phyloP scores from a whole-genome alignment of 1,140 invertebrate species.

The Drosophila lowei region DNA sequence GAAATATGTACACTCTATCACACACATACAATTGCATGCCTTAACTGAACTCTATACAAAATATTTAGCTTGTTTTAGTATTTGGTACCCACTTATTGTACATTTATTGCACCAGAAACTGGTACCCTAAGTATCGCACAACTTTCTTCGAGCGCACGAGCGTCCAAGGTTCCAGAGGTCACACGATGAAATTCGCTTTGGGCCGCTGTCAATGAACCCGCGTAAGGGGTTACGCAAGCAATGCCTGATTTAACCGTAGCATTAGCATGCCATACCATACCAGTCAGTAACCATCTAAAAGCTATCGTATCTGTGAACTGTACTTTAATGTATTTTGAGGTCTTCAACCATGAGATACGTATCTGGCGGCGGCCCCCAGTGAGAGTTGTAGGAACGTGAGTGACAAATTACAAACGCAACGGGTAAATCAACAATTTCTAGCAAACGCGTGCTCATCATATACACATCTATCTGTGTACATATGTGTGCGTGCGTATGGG shows the following conservation, averaged over 20 bases:
- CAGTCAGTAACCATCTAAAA: slow-evolving; percentile 9
- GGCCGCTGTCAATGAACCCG: slow-evolving; percentile 40
- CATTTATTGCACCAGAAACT: background rate
- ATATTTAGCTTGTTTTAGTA: background rate
- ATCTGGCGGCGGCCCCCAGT: slow-evolving; percentile 15
- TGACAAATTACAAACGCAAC: slow-evolving; percentile 56
- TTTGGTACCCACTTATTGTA: slow-evolving; percentile 4
- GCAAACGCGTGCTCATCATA: slow-evolving; percentile 26
- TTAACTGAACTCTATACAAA: background rate
- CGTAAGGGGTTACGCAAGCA: slow-evolving; percentile 29
- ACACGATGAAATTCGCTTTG: slow-evolving; percentile 10
- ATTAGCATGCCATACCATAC: background rate
- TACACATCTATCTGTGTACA: slow-evolving; percentile 13
- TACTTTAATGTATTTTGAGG: slow-evolving; percentile 8
- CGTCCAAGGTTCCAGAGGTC: slow-evolving; percentile 31
- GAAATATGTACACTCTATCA: too few relatives aligned
- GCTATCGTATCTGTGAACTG: slow-evolving; percentile 12
- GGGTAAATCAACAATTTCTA: slow-evolving; percentile 22
- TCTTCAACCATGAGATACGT: slow-evolving; percentile 7
- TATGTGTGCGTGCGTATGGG: slow-evolving; percentile 46
- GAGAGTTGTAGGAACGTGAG: slow-evolving; percentile 64
- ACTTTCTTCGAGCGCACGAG: slow-evolving; percentile 28
- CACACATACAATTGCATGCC: too few relatives aligned
- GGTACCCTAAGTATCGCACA: background rate
- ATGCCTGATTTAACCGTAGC: slow-evolving; percentile 14